A percentile compares a stretch with the other conserved stretches of the same genome.
Evolutionary conservation across 2,113 vertebrate genomes (phyloP).

Genomic region (Ptyas mucosa): DNA sequence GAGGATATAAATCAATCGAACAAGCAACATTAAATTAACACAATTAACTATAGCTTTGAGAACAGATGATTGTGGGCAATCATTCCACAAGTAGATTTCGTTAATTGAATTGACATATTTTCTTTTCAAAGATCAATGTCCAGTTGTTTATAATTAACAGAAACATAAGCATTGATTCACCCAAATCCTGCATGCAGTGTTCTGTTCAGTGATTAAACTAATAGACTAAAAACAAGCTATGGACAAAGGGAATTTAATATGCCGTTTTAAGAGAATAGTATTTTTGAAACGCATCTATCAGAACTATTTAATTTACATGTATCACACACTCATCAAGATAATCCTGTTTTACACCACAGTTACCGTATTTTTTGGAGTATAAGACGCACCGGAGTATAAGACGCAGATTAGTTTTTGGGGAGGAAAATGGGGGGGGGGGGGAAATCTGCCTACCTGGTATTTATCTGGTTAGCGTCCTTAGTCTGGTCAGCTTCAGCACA

Average conservation of each 20-base stretch:
- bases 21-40: not conserved
- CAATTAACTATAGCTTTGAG: not conserved
- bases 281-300: not conserved
- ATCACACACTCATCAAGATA: not conserved
- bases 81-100: not conserved
- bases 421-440: no score
- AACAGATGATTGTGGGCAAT: not conserved
- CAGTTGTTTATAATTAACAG: not conserved
- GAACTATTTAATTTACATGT: not conserved
- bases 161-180: not conserved
- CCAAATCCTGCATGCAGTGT: not conserved
- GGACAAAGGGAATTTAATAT: not conserved
- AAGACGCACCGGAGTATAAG: no score
- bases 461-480: no score
- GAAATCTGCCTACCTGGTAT: no score
- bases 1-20: not conserved
- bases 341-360: no score
- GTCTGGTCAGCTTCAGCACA: no score
- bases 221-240: not conserved
- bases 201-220: not conserved
- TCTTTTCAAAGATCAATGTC: not conserved
- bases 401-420: no score
- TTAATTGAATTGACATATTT: not conserved
- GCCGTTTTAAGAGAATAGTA: not conserved
- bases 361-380: no score